Percentiles rank a stretch among this genome's conserved stretches.
phyloP scores from a whole-genome alignment of 2,888 invertebrate genomes.

The Melinopterus prodromus region DNA sequence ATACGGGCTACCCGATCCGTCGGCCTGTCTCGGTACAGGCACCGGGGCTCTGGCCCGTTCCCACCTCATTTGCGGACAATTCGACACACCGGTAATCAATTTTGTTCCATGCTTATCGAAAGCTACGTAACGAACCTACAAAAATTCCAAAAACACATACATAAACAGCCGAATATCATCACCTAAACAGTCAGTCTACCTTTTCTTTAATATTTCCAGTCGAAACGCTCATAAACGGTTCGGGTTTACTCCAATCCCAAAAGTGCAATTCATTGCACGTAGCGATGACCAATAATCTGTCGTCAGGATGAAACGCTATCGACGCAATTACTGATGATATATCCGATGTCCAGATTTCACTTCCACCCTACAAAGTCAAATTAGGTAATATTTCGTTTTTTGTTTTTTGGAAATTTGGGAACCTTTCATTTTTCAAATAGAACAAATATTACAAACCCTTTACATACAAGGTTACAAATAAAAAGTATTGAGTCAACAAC shows the following conservation, averaged over 20 bases:
- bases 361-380: constrained; percentile 72
- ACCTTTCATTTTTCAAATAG: no score
- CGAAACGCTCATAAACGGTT: constrained; percentile 77
- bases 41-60: constrained; percentile 60
- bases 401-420: no score
- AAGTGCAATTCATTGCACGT: constrained; percentile 85
- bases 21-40: constrained; percentile 53
- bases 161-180: constrained; percentile 42
- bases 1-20: constrained; percentile 53
- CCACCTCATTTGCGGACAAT: constrained; percentile 65
- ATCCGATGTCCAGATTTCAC: constrained; percentile 82
- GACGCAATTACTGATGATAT: constrained; percentile 83
- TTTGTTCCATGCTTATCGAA: constrained; percentile 84
- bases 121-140: constrained; percentile 75
- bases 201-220: constrained; percentile 83
- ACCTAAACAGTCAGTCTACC: constrained; percentile 59
- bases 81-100: constrained; percentile 85
- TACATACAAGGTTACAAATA: background rate
- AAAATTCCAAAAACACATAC: background rate
- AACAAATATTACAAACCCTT: background rate
- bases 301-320: constrained; percentile 86
- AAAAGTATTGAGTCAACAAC: background rate
- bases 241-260: constrained; percentile 87
- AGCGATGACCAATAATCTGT: constrained; percentile 84
- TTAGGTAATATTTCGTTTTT: background rate